These are phyloP conservation scores for Sycophila texana DNA, from an alignment of 2,888 invertebrate genomes.

Conservation along the genomic window DNA sequence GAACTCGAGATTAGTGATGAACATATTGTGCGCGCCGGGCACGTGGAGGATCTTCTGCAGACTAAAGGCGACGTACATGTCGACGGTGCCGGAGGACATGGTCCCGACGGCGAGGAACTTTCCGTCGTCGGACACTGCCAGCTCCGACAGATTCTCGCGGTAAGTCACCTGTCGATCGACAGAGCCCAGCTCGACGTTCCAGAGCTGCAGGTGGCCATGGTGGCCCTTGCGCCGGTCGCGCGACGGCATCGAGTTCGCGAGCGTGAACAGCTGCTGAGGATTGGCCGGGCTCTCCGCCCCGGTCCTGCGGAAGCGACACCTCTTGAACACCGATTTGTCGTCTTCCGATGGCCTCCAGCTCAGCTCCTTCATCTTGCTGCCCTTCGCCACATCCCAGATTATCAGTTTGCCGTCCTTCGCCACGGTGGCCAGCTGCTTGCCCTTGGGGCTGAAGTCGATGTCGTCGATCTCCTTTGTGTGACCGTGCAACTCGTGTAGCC, in stretches of 20 bases:
- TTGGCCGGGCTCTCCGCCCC: constrained; percentile 79
- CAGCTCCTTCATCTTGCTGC: constrained; percentile 83
- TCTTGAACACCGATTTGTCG: constrained; percentile 89
- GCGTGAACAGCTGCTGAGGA: constrained; percentile 80
- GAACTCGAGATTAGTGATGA: constrained; percentile 97
- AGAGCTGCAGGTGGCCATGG: constrained; percentile 82
- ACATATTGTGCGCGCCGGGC: constrained; percentile 93
- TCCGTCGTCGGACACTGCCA: constrained; percentile 94
- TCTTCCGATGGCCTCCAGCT: constrained; percentile 84
- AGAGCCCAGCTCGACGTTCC: constrained; percentile 82
- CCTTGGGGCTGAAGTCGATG: constrained; percentile 91
- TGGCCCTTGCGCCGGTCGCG: constrained; percentile 35
- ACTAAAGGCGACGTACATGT: constrained; percentile 93
- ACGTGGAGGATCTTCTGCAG: constrained; percentile 92
- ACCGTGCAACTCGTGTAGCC: constrained; percentile 83
- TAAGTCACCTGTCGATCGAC: constrained; percentile 80
- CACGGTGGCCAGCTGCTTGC: constrained; percentile 86
- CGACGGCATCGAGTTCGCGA: constrained; percentile 88
- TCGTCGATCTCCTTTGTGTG: constrained; percentile 96
- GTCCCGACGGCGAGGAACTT: constrained; percentile 94
- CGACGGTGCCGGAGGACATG: constrained; percentile 94
- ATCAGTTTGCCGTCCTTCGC: constrained; percentile 91
- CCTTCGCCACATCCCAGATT: constrained; percentile 85
- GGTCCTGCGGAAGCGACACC: constrained; percentile 81
- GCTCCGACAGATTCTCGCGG: constrained; percentile 87